Base-by-base conservation (phyloP, 2,797 vertebrate species). In the Trichosurus vulpecula region DNA sequence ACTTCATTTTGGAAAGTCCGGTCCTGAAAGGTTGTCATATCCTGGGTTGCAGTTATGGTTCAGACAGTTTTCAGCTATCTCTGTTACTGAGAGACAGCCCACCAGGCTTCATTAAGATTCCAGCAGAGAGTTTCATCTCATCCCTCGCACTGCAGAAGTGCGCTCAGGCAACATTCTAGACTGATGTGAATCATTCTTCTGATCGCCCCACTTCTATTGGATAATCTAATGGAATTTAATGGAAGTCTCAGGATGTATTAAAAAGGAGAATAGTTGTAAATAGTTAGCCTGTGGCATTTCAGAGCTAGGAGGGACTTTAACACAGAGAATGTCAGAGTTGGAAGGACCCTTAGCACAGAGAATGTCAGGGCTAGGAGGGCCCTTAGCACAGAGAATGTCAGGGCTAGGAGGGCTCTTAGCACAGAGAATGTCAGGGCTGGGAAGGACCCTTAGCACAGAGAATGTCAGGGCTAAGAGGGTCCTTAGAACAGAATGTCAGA, bases 1-100 rank as follows among this genome's bases (percentile, higher is more conserved):
- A 98, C 10, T 97, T 98, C 47, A 35, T 87, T 97, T 98, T 54
- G 99, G 90, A 90, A 54, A 90, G 90, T 90, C 90, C 52, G 5
- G 52, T 53, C 30, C 90, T 52, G 14, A 90, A 19, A 90, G 90
- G 30, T 90, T 27, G 51, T 87, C 25, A 51, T 9, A 47, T 87
- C 74, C 74, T 87, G 25, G 74, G 74, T 47, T 41, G 74, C 74
- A 41, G 41, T 87, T 87, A 51, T 51, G 25, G 41, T 12, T 87
- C 74, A 87, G 41, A 87, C 25, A 12, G 27, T 25, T 87, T 87
- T 29, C 41, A 87, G 74, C 29, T 87, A 87, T 51, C n/a, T 25
- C 22, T 51, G 22, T 81, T 87, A 51, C 22, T 87, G 74, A 74
- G 74, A 87, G 8, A 47, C 41, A 87, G 31, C 41, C 22, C 74